Conservation (phyloP, 2,888 invertebrate species). For the Drepana falcataria region DNA sequence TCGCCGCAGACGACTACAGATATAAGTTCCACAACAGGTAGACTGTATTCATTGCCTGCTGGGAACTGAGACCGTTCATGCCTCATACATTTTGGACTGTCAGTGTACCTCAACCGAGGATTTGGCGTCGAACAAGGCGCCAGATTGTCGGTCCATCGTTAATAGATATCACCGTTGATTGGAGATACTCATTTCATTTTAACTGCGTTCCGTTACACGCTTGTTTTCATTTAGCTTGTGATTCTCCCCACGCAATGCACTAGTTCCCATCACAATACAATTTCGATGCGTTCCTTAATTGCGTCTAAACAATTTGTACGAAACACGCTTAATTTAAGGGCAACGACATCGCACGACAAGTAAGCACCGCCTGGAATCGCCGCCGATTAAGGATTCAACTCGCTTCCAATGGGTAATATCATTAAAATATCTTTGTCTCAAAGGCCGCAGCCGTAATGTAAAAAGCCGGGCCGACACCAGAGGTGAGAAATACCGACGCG, state of each 20-base stretch:
- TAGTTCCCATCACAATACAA: conserved; percentile 62
- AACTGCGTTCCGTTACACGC: conserved; percentile 54
- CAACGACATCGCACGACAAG: conserved; percentile 66
- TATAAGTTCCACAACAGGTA: conserved; percentile 98
- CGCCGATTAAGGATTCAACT: conserved; percentile 72
- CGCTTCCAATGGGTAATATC: conserved; percentile 73
- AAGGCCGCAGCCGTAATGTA: conserved; percentile 62
- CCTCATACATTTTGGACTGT: conserved; percentile 28
- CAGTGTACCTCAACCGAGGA: conserved; percentile 38
- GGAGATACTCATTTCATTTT: conserved; percentile 53
- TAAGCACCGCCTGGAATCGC: conserved; percentile 50
- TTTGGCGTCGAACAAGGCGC: conserved; percentile 31
- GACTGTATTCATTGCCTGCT: conserved; percentile 50
- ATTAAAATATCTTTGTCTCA: conserved; percentile 77
- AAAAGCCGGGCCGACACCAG: conserved; percentile 62
- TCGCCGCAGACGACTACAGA: conserved; percentile 98
- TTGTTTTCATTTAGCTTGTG: conserved; percentile 73
- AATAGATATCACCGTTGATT: conserved; percentile 61
- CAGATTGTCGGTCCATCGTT: conserved; percentile 39
- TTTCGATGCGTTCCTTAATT: conserved; percentile 65
- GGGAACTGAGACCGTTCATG: conserved; percentile 33
- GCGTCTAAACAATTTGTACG: conserved; percentile 68
- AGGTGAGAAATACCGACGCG: conserved; percentile 71
- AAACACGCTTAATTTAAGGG: conserved; percentile 71
- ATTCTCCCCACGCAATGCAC: conserved; percentile 68